Evolutionary conservation across 2,888 invertebrate genomes (phyloP).

Genomic region (Lasioglossum villosulum): DNA sequence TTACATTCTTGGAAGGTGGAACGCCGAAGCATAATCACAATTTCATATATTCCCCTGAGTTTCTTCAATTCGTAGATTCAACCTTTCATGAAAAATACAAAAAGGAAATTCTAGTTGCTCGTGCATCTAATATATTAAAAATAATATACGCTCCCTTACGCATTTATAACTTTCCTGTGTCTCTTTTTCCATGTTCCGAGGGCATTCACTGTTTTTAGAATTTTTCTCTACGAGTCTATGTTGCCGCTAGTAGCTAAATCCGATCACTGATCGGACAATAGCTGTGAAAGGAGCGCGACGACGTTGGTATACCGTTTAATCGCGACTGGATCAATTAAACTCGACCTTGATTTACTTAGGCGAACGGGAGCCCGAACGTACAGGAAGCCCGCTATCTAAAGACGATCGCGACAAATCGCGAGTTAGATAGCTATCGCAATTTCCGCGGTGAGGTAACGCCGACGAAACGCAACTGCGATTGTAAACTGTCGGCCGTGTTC

Average conservation of each 20-base stretch:
- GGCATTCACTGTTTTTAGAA: not conserved
- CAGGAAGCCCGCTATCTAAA: conserved; percentile 55
- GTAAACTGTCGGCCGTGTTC: conserved; percentile 26
- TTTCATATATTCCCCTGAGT: not conserved
- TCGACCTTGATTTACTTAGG: conserved; percentile 61
- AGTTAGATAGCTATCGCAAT: conserved; percentile 64
- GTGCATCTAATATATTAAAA: not conserved
- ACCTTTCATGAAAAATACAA: not conserved
- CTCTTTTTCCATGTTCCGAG: not conserved
- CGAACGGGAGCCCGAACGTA: conserved; percentile 36
- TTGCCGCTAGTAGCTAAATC: not conserved
- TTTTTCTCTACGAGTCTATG: not conserved
- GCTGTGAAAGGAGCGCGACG: not conserved
- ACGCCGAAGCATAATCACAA: not conserved
- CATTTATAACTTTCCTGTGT: not conserved
- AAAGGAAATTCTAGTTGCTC: not conserved
- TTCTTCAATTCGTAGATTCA: not conserved
- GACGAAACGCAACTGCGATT: conserved; percentile 36
- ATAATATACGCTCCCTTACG: not conserved
- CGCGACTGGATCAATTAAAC: conserved; percentile 37
- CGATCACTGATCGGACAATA: not conserved
- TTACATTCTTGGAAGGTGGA: not conserved
- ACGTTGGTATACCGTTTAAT: conserved; percentile 29
- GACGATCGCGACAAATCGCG: conserved; percentile 59
- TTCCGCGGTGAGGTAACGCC: conserved; percentile 65